Evolutionary conservation across 2,113 vertebrate species (phyloP), one percentile per base, ranked within the genome.

Genomic region (Podocnemis expansa): DNA sequence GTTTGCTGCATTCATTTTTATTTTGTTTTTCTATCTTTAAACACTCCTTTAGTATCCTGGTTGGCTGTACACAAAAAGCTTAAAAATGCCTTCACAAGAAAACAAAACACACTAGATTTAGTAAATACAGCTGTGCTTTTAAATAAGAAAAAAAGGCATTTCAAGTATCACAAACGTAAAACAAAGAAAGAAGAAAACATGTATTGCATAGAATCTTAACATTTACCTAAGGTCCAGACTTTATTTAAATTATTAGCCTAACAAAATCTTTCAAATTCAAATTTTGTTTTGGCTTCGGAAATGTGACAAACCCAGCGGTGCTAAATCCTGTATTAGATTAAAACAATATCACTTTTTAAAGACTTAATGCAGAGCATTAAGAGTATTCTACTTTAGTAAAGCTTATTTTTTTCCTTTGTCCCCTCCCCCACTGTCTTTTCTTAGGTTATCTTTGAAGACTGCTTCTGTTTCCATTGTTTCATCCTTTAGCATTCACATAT

Each of bases 401-500:
- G 95, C 93, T 94, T 96, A 95, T 94, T 97, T 38, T 90, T 94
- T 95, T 93, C 78, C 82, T 94, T 85, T 96, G 67, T 45, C 34
- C 63, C n/a, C 63, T 70, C 63, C n/a, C 19, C 63, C n/a, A 70
- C 34, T 16, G 94, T 96, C 97, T 96, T 96, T 95, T 95, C 95
- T 93, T 93, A 93, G 2, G 91, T 97, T 98, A 98, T 97, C 97
- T 98, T 96, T 96, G 95, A 97, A 97, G 97, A 96, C 97, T 97
- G 96, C 85, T 96, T 97, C 97, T 98, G 93, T 96, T 97, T 97
- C 97, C 97, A 98, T 98, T 98, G 98, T 98, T 98, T 98, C 97
- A 98, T 98, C 97, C 97, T 97, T 97, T 98, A 98, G 97, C 98
- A 98, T 98, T 98, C 97, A 97, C 97, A 97, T 98, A 98, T 98